Conservation (phyloP, 2,113 vertebrate genomes). For the Zosterops borbonicus region DNA sequence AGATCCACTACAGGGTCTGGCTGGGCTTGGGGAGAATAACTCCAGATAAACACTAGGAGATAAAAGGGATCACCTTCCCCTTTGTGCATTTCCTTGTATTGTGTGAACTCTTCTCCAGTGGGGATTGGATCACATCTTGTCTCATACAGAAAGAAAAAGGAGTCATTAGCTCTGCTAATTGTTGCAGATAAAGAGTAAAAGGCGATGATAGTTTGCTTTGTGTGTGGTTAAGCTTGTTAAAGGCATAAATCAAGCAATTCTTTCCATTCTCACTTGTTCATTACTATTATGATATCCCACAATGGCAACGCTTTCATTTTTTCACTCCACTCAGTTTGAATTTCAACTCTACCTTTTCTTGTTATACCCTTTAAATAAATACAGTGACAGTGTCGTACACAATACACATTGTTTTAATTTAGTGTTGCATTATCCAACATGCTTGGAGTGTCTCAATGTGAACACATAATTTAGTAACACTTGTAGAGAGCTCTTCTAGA, state of each 20-base stretch:
- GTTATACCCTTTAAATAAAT: background rate
- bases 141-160: background rate
- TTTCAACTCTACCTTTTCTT: background rate
- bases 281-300: background rate
- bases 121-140: constrained; percentile 1
- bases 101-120: constrained; percentile 10
- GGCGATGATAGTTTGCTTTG: background rate
- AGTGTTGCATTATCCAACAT: background rate
- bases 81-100: constrained; percentile 25
- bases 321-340: background rate
- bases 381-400: background rate
- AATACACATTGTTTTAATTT: background rate
- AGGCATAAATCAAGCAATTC: background rate
- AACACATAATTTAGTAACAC: background rate
- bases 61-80: constrained; percentile 2
- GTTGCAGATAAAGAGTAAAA: constrained; percentile 27
- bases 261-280: background rate
- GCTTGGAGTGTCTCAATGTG: background rate
- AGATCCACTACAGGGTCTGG: background rate
- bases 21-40: background rate
- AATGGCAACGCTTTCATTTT: background rate
- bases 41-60: constrained; percentile 17
- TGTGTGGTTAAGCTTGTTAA: background rate
- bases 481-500: background rate
- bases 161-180: constrained; percentile 43